These are phyloP conservation scores for Colistium nudipinnis DNA, from an alignment of 2,113 vertebrate species.

Conservation along the genomic window DNA sequence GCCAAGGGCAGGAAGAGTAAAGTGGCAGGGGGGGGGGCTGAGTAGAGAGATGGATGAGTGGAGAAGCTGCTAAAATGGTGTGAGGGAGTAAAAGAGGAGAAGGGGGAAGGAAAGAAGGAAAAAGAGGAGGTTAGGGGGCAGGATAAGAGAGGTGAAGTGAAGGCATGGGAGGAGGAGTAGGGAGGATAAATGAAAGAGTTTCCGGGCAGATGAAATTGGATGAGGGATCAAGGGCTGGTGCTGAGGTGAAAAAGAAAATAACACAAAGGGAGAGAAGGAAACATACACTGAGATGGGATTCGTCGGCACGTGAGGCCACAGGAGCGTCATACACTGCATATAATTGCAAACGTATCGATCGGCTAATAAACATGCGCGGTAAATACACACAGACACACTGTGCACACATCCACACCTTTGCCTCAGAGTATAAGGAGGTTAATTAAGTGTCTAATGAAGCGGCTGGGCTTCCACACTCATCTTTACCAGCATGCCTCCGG, in stretches of 20 bases:
- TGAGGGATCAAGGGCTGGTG: conserved; percentile 64
- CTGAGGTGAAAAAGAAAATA: conserved; percentile 32
- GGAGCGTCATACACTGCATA: not conserved
- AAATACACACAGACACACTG: conserved; percentile 34
- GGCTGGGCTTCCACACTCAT: conserved; percentile 70
- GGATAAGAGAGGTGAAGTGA: conserved; percentile 32
- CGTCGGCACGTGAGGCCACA: conserved; percentile 8
- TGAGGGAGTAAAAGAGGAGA: conserved; percentile 22
- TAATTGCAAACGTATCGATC: conserved; percentile 27
- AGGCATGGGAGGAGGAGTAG: conserved; percentile 23
- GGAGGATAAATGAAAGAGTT: conserved; percentile 55
- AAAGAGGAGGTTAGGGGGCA: conserved; percentile 36
- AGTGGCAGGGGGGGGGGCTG: not conserved
- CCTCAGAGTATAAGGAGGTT: conserved; percentile 68
- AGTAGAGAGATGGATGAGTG: conserved; percentile 16
- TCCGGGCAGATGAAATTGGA: conserved; percentile 61
- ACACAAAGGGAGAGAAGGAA: conserved; percentile 17
- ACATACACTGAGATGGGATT: conserved; percentile 28
- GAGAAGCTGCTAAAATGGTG: conserved; percentile 5
- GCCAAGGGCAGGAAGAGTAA: conserved; percentile 51
- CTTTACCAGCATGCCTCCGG: conserved; percentile 70
- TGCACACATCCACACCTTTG: conserved; percentile 34
- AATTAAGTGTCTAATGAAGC: conserved; percentile 78
- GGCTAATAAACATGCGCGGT: conserved; percentile 42
- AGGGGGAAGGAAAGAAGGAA: conserved; percentile 18